Percentiles rank a stretch among this genome's conserved stretches.
These are phyloP conservation scores for Ennomos fuscantarius DNA, from an alignment of 2,888 invertebrate species.

Conservation along the genomic window DNA sequence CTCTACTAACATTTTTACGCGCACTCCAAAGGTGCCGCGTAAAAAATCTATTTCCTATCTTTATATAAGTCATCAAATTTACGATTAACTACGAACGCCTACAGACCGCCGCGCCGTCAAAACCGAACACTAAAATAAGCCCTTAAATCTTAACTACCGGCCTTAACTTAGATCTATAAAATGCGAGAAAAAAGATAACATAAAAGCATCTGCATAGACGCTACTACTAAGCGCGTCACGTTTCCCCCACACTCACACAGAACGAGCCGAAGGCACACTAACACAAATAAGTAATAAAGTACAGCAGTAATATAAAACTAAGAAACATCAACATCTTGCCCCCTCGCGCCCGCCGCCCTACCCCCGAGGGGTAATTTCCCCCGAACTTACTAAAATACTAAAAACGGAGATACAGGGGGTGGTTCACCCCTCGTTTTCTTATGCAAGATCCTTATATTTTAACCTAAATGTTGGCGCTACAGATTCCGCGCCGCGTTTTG, in stretches of 20 bases:
- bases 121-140: conserved; percentile 43
- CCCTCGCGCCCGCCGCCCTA: conserved; percentile 50
- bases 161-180: conserved; percentile 45
- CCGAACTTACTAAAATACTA: conserved; percentile 86
- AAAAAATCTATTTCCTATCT: conserved; percentile 45
- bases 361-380: conserved; percentile 75
- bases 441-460: conserved; percentile 85
- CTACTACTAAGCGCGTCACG: conserved; percentile 51
- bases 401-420: conserved; percentile 83
- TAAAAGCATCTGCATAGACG: conserved; percentile 75
- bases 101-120: conserved; percentile 36
- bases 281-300: conserved; percentile 84
- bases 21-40: conserved; percentile 30
- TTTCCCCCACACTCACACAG: conserved; percentile 58
- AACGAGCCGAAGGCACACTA: conserved; percentile 62
- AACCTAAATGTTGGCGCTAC: conserved; percentile 76
- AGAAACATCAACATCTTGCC: conserved; percentile 85
- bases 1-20: conserved; percentile 20
- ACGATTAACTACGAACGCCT: conserved; percentile 40
- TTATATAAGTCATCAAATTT: conserved; percentile 44
- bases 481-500: conserved; percentile 46
- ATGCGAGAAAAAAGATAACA: conserved; percentile 43
- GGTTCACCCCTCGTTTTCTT: conserved; percentile 75
- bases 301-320: conserved; percentile 85
- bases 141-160: conserved; percentile 44